Conservation (phyloP, 2,113 vertebrate species). For the Mustelus asterias region DNA sequence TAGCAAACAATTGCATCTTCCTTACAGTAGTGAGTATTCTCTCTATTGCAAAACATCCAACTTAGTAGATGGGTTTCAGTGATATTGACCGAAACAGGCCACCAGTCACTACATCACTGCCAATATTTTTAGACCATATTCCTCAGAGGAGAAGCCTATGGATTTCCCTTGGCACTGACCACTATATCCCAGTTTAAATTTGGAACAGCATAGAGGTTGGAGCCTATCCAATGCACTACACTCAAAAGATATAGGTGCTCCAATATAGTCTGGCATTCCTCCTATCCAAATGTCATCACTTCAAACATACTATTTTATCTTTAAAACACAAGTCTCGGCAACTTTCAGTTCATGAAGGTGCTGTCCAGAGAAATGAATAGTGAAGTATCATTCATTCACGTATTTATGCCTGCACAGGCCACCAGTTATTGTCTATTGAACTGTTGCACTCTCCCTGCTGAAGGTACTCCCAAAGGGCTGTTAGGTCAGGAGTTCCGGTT, state of each 20-base stretch:
- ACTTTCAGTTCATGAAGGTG: background rate
- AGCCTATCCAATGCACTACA: background rate
- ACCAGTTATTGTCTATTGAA: background rate
- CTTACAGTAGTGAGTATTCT: background rate
- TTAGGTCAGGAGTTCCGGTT: background rate
- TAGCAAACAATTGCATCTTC: background rate
- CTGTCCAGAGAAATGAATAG: background rate
- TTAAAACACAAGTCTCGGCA: background rate
- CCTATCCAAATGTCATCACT: background rate
- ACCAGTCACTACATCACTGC: background rate
- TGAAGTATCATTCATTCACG: constrained; percentile 7
- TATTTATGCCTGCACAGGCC: background rate
- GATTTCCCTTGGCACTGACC: background rate
- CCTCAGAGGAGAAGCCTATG: background rate
- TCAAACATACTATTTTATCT: background rate
- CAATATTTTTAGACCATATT: background rate
- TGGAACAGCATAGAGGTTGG: background rate
- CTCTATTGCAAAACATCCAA: background rate
- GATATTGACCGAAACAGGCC: background rate
- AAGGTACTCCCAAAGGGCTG: background rate
- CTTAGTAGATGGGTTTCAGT: background rate
- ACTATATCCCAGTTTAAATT: background rate
- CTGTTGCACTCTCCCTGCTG: background rate
- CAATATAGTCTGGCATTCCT: background rate
- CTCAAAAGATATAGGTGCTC: background rate